Evolutionary conservation across 2,113 vertebrate genomes (phyloP).

Genomic region (Butorides virescens): DNA sequence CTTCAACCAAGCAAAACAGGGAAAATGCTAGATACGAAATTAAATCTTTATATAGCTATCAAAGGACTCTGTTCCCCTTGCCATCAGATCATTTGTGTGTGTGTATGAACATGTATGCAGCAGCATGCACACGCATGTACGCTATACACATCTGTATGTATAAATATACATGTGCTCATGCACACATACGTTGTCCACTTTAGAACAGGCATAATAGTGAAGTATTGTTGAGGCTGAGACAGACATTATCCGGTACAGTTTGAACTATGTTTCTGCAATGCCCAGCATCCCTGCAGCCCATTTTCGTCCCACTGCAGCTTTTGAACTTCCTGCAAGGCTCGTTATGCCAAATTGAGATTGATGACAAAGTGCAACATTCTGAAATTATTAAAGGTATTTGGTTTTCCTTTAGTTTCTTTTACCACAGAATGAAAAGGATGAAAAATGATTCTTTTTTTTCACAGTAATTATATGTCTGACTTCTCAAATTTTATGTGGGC

Average conservation of each 20-base stretch:
- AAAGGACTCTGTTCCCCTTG: neutral
- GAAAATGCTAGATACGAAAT: neutral
- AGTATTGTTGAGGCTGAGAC: neutral
- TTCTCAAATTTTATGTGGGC: neutral
- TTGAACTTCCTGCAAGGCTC: constrained; percentile 34
- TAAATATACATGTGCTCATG: fast-evolving
- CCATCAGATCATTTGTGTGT: neutral
- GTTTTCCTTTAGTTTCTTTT: constrained; percentile 19
- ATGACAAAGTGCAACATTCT: constrained; percentile 36
- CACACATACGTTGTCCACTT: neutral
- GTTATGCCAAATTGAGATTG: constrained; percentile 46
- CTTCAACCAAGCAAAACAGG: neutral
- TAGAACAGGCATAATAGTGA: neutral
- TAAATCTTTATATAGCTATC: neutral
- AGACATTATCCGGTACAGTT: neutral
- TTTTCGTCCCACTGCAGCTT: neutral
- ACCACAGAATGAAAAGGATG: constrained; percentile 1
- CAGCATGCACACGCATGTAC: too few species aligned
- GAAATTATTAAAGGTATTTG: constrained; percentile 54
- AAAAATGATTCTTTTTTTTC: neutral
- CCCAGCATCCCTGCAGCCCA: neutral
- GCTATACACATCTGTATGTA: neutral
- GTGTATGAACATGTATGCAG: neutral
- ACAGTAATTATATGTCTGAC: constrained; percentile 2
- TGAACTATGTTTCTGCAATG: constrained; percentile 2